Evolutionary conservation across 2,888 invertebrate species (phyloP), one percentile per base, ranked within the genome.

Genomic region (Pandemis corylana): DNA sequence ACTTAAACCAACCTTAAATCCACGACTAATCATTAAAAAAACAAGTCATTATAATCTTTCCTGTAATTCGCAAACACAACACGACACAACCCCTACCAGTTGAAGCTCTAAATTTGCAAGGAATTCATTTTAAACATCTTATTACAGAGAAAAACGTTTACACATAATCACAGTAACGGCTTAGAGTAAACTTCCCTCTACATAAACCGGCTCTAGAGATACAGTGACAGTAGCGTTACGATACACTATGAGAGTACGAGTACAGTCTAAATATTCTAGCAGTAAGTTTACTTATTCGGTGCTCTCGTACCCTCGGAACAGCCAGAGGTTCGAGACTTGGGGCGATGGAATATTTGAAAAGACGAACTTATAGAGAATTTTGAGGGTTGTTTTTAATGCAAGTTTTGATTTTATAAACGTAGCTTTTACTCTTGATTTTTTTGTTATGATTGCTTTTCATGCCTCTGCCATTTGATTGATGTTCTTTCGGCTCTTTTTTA

Each of bases 101-200:
- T 15, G 56, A 7, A 56, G 20, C 56, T 20, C 7, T 7, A 20
- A 56, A 56, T n/a, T 7, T 20, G 5, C 56, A 9, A 36, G 5
- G 65, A 42, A 10, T 59, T 63, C 15, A 36, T 42, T 15, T 64
- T 44, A 53, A 53, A 71, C 66, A 64, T 71, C 44, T 59, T 72
- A 71, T 56, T 56, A 72, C 51, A n/a, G 51, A 65, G 63, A 64
- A 68, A 68, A 73, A 59, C 64, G 68, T 73, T 73, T 68, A 73
- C 73, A 68, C 73, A 64, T 65, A 68, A 73, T 73, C 73, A 64
- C 73, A 53, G 65, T 64, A 73, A 64, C 56, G 56, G 56, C 51
- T 44, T n/a, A 42, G 20, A 7, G 64, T 73, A 68, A 73, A 69
- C 64, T 59, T 56, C 64, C 68, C 68, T 63, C 51, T 53, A 36